phyloP scores from a whole-genome alignment of 2,797 vertebrate species.

The Myotis planiceps region DNA sequence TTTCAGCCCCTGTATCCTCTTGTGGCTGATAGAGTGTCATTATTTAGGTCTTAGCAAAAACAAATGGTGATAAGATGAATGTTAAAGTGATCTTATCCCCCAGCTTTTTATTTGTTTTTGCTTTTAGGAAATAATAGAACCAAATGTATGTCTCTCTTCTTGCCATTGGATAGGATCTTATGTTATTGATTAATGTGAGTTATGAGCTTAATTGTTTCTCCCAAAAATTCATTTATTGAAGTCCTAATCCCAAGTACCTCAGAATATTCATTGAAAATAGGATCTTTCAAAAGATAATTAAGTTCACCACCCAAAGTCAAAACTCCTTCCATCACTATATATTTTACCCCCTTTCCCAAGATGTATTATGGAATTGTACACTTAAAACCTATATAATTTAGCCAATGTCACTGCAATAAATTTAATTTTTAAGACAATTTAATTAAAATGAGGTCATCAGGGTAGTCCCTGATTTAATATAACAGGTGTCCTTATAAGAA shows the following conservation, averaged over 20 bases:
- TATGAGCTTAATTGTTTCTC: not conserved
- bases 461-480: not conserved
- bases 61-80: not conserved
- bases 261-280: not conserved
- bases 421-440: not conserved
- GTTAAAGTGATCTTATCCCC: not conserved
- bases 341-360: not conserved
- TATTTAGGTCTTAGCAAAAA: not conserved
- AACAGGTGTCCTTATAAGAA: not conserved
- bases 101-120: not conserved
- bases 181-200: not conserved
- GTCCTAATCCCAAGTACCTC: not conserved
- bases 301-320: not conserved
- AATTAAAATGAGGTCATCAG: not conserved
- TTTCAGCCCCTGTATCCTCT: not conserved
- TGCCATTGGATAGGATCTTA: not conserved
- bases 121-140: not conserved
- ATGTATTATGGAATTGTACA: not conserved
- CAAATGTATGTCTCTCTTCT: not conserved
- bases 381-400: not conserved
- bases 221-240: not conserved
- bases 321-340: not conserved
- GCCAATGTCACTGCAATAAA: not conserved
- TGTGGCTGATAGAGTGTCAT: not conserved
- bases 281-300: not conserved